A percentile compares a stretch with the other conserved stretches of the same genome.
Evolutionary conservation across 2,797 vertebrate genomes (phyloP).

Genomic region (Notolabrus celidotus): DNA sequence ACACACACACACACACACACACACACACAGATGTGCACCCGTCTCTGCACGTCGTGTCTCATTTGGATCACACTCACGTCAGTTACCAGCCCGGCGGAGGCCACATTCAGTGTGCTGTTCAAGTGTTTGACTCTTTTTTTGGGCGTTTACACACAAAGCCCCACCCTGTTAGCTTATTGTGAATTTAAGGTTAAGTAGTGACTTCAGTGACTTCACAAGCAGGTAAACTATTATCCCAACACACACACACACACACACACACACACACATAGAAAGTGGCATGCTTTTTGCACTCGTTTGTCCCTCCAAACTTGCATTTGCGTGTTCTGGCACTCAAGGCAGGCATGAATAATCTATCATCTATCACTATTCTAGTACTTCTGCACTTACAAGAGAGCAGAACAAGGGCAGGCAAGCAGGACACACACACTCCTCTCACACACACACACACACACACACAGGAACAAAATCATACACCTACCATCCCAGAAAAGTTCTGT

Average conservation of each 20-base stretch:
- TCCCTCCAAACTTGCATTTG: conserved; percentile 64
- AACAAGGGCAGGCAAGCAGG: conserved; percentile 68
- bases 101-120: conserved; percentile 86
- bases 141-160: conserved; percentile 73
- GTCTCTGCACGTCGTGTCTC: conserved; percentile 37
- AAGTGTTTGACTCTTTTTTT: conserved; percentile 68
- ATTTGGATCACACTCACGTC: conserved; percentile 46
- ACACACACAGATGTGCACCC: conserved; percentile 46
- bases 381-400: conserved; percentile 68
- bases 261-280: conserved; percentile 61
- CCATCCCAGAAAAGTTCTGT: conserved; percentile 53
- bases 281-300: conserved; percentile 68
- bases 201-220: conserved; percentile 78
- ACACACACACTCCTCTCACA: conserved; percentile 43
- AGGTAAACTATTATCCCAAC: conserved; percentile 26
- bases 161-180: conserved; percentile 84
- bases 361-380: conserved; percentile 71
- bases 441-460: conserved; percentile 40
- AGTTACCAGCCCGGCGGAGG: conserved; percentile 65
- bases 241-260: no score
- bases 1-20: conserved; percentile 49
- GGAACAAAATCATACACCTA: conserved; percentile 59
- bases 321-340: conserved; percentile 74
- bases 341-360: conserved; percentile 81
- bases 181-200: conserved; percentile 83